Evolutionary conservation across 2,888 invertebrate genomes (phyloP), one percentile per base, ranked within the genome.

Genomic region (Ophion obscuratus): DNA sequence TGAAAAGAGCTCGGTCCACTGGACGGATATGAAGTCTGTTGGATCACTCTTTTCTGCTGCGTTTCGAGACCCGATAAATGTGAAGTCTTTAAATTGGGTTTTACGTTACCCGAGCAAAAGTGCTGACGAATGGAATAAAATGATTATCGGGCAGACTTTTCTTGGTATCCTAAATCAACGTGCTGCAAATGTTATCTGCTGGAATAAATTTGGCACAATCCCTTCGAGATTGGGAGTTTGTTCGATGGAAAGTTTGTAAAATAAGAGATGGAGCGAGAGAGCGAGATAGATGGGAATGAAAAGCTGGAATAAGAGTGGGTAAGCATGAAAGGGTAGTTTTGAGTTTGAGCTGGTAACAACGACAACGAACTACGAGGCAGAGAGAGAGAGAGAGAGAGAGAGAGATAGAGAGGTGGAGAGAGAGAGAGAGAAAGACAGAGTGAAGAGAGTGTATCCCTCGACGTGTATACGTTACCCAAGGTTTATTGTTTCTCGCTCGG

Each of bases 401-500:
- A 74, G 57, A 31, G 44, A 20, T 3, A 20, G 77, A 64, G 44
- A 44, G 20, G 53, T 36, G 27, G 74, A 40, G 57, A 78, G 53
- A 31, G 17, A 20, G 68, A 14, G 47, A 62, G 5, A 31, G 17
- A 36, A 20, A 62, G 62, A 62, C 27, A 62, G 70, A 40, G 66
- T 62, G 62, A 57, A 14, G 67, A 31, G 61, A 7, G 47, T 17
- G 74, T 62, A 61, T 61, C 44, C 59, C 27, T 27, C 40, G 47
- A 68, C 44, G 59, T 44, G 59, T 81, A 79, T 76, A 87, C 81
- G 70, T 87, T 83, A 85, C 85, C 85, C 67, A 53, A 47, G 73
- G 83, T 86, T 87, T 88, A 88, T 87, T 87, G 85, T 88, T 88
- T 85, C 86, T 83, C 79, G 83, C 80, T 83, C 71, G 76, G 84